Evolutionary conservation across 1,140 invertebrate genomes (phyloP).

Genomic region (Epicauta chinensis): DNA sequence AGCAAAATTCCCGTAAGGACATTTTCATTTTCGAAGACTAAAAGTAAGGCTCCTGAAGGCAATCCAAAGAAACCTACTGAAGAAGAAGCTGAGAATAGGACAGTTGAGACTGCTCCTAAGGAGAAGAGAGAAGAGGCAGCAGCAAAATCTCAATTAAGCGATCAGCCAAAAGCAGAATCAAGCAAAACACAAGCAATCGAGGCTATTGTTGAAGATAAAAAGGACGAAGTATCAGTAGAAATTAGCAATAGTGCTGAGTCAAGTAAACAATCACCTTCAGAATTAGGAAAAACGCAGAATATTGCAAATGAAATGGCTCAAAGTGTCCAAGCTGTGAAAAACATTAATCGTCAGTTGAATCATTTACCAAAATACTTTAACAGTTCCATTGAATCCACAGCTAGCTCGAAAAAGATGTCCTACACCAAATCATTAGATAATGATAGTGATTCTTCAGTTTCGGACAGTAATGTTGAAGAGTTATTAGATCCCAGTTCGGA

Average conservation of each 20-base stretch:
- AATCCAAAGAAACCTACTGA: not conserved
- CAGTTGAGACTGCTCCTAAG: no score
- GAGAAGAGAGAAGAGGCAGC: no score
- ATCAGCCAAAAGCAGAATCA: no score
- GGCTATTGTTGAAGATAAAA: no score
- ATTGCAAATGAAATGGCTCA: constrained; percentile 17
- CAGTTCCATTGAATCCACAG: constrained; percentile 38
- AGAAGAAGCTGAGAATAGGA: not conserved
- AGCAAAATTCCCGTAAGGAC: constrained; percentile 33
- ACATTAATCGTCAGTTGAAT: constrained; percentile 13
- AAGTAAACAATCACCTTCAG: constrained; percentile 4
- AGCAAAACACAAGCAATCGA: no score
- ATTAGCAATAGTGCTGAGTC: not conserved
- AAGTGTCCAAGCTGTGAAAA: constrained; percentile 14
- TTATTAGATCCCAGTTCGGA: constrained; percentile 35
- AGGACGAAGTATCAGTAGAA: not conserved
- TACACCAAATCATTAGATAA: constrained; percentile 44
- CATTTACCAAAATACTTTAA: constrained; percentile 22
- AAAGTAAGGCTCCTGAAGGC: not conserved
- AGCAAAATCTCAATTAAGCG: no score
- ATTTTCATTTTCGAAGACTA: constrained; percentile 1
- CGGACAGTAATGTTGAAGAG: constrained; percentile 43
- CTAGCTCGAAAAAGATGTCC: constrained; percentile 39
- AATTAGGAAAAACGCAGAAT: constrained; percentile 17
- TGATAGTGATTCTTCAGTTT: constrained; percentile 45